Percentiles rank a stretch among this genome's conserved stretches.
These are phyloP conservation scores for Pampusana beccarii DNA, from an alignment of 2,113 vertebrate species.

Conservation along the genomic window DNA sequence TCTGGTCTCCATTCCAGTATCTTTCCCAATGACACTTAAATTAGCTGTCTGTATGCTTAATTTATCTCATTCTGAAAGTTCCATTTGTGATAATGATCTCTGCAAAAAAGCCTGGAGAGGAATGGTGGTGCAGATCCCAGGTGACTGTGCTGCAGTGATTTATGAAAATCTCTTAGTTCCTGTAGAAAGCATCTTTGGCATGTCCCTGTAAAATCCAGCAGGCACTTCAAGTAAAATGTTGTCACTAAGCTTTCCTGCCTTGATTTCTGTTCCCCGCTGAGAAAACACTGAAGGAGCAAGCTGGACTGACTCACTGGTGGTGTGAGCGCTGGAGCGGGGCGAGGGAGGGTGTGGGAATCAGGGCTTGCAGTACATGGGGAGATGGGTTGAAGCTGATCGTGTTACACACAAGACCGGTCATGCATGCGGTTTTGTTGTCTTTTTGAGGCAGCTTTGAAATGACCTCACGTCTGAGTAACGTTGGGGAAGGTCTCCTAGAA, in stretches of 20 bases:
- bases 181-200: background rate
- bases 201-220: background rate
- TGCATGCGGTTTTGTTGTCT: background rate
- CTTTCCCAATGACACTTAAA: background rate
- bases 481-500: background rate
- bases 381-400: background rate
- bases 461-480: background rate
- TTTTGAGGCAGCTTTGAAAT: background rate
- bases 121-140: background rate
- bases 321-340: background rate
- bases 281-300: background rate
- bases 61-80: background rate
- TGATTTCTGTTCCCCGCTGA: background rate
- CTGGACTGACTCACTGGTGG: background rate
- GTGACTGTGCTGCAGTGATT: background rate
- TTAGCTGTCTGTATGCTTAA: background rate
- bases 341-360: background rate
- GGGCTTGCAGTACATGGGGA: background rate
- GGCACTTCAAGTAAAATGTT: background rate
- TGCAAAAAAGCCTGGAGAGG: background rate
- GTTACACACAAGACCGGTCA: background rate
- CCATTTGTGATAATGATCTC: fast-evolving
- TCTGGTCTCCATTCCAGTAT: background rate
- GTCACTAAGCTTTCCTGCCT: background rate
- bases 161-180: background rate